These are phyloP conservation scores for Selene dorsalis DNA, from an alignment of 2,797 vertebrate species.

Conservation along the genomic window DNA sequence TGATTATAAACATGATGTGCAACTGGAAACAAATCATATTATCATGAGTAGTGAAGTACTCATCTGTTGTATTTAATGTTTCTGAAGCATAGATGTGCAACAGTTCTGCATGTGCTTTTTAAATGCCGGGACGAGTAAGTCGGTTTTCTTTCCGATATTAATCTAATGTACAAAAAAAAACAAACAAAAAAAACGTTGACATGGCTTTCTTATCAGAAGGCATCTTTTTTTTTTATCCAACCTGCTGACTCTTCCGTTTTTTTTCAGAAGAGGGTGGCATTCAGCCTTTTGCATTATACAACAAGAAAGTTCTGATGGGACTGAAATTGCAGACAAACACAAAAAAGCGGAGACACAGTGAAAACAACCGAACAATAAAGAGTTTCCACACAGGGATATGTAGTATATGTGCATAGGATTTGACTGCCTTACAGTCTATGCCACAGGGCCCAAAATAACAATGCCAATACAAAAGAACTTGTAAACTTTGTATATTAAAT, in stretches of 20 bases:
- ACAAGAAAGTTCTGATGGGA: constrained; percentile 37
- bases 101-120: constrained; percentile 79
- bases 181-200: constrained; percentile 24
- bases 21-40: constrained; percentile 60
- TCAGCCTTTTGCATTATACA: constrained; percentile 71
- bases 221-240: constrained; percentile 56
- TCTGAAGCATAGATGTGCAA: constrained; percentile 74
- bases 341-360: constrained; percentile 21
- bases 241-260: constrained; percentile 59
- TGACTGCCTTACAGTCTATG: constrained; percentile 81
- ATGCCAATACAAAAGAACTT: constrained; percentile 67
- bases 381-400: constrained; percentile 68
- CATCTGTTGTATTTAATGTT: constrained; percentile 72
- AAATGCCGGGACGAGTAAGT: constrained; percentile 61
- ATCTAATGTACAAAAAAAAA: constrained; percentile 55
- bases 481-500: constrained; percentile 80
- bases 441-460: constrained; percentile 72
- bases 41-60: constrained; percentile 64
- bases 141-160: constrained; percentile 58
- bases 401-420: constrained; percentile 78
- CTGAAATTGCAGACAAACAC: constrained; percentile 27
- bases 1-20: constrained; percentile 57
- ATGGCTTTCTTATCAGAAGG: constrained; percentile 57
- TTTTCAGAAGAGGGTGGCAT: constrained; percentile 55
- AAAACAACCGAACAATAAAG: constrained; percentile 60